phyloP scores from a whole-genome alignment of 2,113 vertebrate species.

The Arvicanthis niloticus region DNA sequence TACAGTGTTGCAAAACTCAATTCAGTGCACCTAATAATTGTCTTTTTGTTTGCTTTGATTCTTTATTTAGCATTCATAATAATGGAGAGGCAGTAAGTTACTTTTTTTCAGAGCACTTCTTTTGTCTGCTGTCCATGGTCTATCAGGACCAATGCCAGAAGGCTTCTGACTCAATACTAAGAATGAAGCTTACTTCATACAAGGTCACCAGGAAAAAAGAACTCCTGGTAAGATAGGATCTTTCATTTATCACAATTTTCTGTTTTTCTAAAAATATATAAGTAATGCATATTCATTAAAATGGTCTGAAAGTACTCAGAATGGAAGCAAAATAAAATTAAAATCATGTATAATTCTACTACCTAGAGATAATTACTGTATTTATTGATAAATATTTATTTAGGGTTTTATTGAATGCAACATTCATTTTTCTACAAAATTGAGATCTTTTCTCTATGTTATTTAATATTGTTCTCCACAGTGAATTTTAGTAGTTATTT shows the following conservation, averaged over 20 bases:
- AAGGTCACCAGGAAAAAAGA: not conserved
- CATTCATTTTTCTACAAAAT: not conserved
- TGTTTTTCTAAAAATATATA: conserved; percentile 15
- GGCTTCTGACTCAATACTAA: not conserved
- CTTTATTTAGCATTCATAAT: conserved; percentile 30
- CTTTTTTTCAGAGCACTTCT: not conserved
- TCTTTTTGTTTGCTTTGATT: not conserved
- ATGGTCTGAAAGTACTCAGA: conserved; percentile 49
- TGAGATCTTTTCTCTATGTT: conserved; percentile 10
- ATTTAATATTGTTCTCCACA: not conserved
- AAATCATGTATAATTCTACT: conserved; percentile 42
- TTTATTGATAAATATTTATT: conserved; percentile 7
- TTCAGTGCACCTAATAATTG: not conserved
- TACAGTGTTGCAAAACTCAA: not conserved
- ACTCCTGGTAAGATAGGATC: not conserved
- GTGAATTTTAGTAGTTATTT: not conserved
- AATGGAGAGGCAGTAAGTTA: not conserved
- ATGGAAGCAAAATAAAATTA: conserved; percentile 66
- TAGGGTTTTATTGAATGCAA: not conserved
- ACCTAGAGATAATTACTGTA: conserved; percentile 26
- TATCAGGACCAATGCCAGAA: not conserved
- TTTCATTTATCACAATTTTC: conserved; percentile 46
- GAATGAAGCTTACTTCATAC: not conserved
- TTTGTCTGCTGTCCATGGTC: not conserved
- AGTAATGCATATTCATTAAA: not conserved